Conservation (phyloP, 1,140 invertebrate species). For the Neuroterus valhalla region DNA sequence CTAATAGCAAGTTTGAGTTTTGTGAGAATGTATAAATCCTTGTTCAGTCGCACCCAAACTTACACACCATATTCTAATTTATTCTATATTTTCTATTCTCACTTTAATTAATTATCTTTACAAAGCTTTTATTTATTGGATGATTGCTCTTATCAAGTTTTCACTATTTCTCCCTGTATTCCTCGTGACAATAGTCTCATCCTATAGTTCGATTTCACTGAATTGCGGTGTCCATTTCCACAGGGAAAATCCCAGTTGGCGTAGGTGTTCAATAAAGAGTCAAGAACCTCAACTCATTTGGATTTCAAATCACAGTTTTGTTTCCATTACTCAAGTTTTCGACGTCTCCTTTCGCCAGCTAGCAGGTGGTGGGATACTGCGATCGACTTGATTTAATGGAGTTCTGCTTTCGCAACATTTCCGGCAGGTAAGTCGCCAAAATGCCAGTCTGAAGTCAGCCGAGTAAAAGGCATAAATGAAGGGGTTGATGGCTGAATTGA, state of each 20-base stretch:
- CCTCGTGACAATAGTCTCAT: too few species aligned
- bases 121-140: too few species aligned
- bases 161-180: too few species aligned
- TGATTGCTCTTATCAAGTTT: too few species aligned
- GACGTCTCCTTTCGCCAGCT: conserved; percentile 20
- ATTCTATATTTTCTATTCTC: too few species aligned
- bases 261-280: not conserved
- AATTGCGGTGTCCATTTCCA: too few species aligned
- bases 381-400: conserved; percentile 25
- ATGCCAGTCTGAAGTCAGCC: conserved; percentile 93
- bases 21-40: not conserved
- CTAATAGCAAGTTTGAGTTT: not conserved
- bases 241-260: not conserved
- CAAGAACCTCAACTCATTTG: not conserved
- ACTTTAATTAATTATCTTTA: too few species aligned
- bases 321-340: conserved; percentile 18
- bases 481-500: conserved; percentile 96
- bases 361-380: conserved; percentile 17
- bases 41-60: not conserved
- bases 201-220: too few species aligned
- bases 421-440: conserved; percentile 90
- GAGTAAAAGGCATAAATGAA: conserved; percentile 94
- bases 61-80: too few species aligned
- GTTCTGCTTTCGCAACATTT: conserved; percentile 58
- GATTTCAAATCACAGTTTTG: conserved; percentile 12